Evolutionary conservation across 2,113 vertebrate species (phyloP).

Genomic region (Pterocles burchelli): DNA sequence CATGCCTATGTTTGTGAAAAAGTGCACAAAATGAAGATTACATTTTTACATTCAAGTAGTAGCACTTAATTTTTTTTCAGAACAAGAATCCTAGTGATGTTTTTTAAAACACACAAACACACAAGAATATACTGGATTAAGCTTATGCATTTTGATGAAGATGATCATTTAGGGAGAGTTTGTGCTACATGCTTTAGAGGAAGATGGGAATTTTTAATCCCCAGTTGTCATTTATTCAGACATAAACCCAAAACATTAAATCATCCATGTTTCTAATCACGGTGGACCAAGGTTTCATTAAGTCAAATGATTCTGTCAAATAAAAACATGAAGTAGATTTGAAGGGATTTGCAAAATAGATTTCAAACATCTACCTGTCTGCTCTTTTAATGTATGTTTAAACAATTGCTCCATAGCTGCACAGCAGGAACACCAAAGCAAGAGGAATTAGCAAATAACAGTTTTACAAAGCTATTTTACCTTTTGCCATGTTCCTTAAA

Average conservation of each 20-base stretch:
- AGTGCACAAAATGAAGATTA: neutral
- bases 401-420: neutral
- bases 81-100: neutral
- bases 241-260: constrained; percentile 2
- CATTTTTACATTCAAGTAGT: neutral
- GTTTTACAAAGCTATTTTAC: neutral
- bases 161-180: neutral
- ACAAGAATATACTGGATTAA: neutral
- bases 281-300: neutral
- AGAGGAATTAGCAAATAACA: neutral
- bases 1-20: neutral
- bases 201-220: neutral
- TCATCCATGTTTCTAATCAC: neutral
- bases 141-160: neutral
- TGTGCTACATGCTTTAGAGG: neutral
- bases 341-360: constrained; percentile 28
- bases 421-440: neutral
- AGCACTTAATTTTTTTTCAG: neutral
- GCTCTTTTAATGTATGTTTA: constrained; percentile 42
- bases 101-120: neutral
- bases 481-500: neutral
- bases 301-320: neutral
- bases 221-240: neutral
- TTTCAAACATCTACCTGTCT: neutral
- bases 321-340: neutral